A percentile compares a stretch with the other conserved stretches of the same genome.
These are phyloP conservation scores for Meloidogyne floridensis DNA, from an alignment of 1,140 invertebrate species.

Conservation along the genomic window DNA sequence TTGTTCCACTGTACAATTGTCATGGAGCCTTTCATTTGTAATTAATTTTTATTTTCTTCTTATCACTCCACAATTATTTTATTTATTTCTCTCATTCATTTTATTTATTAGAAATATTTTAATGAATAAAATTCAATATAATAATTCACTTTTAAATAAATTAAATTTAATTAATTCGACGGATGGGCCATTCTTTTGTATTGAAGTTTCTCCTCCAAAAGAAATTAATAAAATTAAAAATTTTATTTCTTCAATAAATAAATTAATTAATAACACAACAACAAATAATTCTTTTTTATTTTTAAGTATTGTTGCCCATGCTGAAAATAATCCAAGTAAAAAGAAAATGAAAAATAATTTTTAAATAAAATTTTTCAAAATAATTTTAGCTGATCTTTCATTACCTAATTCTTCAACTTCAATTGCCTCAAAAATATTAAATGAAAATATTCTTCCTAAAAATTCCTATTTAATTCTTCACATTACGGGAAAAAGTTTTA, in stretches of 20 bases:
- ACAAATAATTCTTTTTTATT: conserved; percentile 12
- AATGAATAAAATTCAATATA: not conserved
- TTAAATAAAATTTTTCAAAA: not conserved
- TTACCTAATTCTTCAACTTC: conserved; percentile 12
- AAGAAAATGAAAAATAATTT: not conserved
- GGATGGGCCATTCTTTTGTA: not conserved
- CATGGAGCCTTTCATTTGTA: no score
- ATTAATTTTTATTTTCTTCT: no score
- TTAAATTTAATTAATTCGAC: not conserved
- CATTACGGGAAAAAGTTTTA: conserved; percentile 9
- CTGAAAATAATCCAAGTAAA: conserved; percentile 10
- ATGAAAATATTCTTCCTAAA: not conserved
- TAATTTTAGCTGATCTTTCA: not conserved
- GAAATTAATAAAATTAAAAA: not conserved
- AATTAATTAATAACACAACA: not conserved
- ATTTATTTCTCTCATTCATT: not conserved
- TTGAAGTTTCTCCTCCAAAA: not conserved
- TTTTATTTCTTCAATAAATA: not conserved
- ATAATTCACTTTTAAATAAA: conserved; percentile 6
- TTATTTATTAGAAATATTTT: not conserved
- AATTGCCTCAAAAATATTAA: not conserved
- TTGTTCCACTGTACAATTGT: no score
- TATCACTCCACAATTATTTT: no score
- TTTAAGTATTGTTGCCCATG: not conserved
- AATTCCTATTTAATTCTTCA: conserved; percentile 8